phyloP scores from a whole-genome alignment of 2,113 vertebrate genomes.

The Hemichromis elongatus region DNA sequence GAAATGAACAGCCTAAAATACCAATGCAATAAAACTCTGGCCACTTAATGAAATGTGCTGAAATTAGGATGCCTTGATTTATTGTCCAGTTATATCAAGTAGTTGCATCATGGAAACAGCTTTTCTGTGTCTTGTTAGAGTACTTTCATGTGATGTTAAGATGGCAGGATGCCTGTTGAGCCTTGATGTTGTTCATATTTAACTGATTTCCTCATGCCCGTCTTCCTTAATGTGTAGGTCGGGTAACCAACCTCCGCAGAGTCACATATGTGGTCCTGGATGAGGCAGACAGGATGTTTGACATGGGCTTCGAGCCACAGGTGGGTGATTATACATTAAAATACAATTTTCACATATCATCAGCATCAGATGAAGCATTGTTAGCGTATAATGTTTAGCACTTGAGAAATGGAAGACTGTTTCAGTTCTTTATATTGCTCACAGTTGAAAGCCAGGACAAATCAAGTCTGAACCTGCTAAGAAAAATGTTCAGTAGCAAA shows the following conservation, averaged over 20 bases:
- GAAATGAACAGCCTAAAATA: background rate
- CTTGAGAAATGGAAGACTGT: background rate
- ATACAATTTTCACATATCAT: fast-evolving
- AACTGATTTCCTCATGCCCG: background rate
- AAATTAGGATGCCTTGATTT: background rate
- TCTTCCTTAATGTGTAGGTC: conserved; percentile 74
- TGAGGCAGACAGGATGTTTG: conserved; percentile 98
- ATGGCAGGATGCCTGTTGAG: background rate
- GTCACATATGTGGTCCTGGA: conserved; percentile 94
- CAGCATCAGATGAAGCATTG: background rate
- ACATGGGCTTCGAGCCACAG: conserved; percentile 99
- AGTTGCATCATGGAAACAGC: background rate
- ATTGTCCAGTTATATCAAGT: background rate
- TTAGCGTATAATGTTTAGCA: background rate
- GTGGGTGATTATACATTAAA: conserved; percentile 56
- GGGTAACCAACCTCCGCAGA: conserved; percentile 94
- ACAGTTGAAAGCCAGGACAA: background rate
- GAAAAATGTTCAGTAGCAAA: background rate
- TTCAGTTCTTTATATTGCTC: background rate
- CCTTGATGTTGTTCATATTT: background rate
- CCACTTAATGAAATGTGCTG: background rate
- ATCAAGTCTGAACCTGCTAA: background rate
- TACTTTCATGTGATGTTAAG: background rate
- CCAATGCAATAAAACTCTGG: conserved; percentile 1
- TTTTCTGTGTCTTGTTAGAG: background rate